Evolutionary conservation across 2,888 invertebrate genomes (phyloP).

Genomic region (Idaea dimidiata): DNA sequence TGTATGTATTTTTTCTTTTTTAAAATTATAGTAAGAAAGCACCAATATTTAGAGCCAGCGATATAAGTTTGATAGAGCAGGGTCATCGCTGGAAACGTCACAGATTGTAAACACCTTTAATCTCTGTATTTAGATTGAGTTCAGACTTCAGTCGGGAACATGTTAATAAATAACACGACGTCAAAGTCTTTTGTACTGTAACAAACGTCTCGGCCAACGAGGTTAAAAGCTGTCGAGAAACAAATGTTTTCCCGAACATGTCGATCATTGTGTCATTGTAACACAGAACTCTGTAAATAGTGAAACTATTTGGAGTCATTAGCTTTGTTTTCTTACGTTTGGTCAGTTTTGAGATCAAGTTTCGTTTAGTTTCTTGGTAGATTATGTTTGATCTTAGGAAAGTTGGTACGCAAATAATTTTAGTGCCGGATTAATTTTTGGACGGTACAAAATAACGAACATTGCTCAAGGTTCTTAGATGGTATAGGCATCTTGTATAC

Average conservation of each 20-base stretch:
- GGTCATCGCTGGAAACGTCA: no score
- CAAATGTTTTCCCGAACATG: constrained; percentile 65
- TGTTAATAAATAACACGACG: background rate
- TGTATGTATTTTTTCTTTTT: no score
- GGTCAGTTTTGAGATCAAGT: background rate
- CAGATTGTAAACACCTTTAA: background rate
- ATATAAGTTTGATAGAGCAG: no score
- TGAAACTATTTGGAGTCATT: constrained; percentile 13
- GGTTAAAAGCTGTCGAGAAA: constrained; percentile 68
- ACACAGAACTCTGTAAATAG: constrained; percentile 30
- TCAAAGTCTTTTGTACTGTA: constrained; percentile 46
- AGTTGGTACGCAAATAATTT: background rate
- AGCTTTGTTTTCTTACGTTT: background rate
- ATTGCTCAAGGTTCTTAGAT: background rate
- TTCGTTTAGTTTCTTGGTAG: background rate
- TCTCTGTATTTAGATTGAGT: background rate
- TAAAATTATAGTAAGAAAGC: no score
- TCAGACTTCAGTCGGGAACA: constrained; percentile 9
- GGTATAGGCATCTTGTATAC: no score
- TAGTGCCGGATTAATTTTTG: no score
- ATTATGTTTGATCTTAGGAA: background rate
- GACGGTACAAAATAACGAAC: background rate
- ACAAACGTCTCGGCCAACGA: constrained; percentile 56
- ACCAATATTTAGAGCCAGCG: no score
- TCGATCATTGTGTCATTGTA: constrained; percentile 57